A percentile compares a stretch with the other conserved stretches of the same genome.
These are phyloP conservation scores for Cephalopachus bancanus DNA, from an alignment of 2,797 vertebrate species.

Conservation along the genomic window DNA sequence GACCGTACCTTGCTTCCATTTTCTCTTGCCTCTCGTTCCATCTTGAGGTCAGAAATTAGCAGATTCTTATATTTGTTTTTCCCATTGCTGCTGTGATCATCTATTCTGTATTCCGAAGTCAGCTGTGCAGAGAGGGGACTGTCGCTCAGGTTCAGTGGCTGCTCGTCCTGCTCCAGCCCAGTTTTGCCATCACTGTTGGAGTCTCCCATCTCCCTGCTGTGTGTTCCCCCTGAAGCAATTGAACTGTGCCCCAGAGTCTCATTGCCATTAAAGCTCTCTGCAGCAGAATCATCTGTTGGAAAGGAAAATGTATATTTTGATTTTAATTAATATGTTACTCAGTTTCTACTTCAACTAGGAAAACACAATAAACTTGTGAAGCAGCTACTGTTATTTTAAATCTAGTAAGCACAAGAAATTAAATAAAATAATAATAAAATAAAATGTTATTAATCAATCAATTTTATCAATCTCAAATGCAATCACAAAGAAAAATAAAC, in stretches of 20 bases:
- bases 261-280: conserved; percentile 92
- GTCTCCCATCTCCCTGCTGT: conserved; percentile 91
- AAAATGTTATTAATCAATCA: background rate
- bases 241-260: conserved; percentile 91
- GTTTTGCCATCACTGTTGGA: conserved; percentile 91
- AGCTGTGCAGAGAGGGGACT: conserved; percentile 91
- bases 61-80: conserved; percentile 92
- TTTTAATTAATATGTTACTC: conserved; percentile 40
- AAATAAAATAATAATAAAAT: background rate
- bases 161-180: conserved; percentile 91
- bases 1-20: conserved; percentile 93
- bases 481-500: conserved; percentile 1
- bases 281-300: conserved; percentile 92
- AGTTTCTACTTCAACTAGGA: conserved; percentile 22
- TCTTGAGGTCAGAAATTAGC: conserved; percentile 91
- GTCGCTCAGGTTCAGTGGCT: conserved; percentile 93
- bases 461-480: background rate
- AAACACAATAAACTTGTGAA: background rate
- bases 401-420: background rate
- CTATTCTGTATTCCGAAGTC: conserved; percentile 91
- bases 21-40: conserved; percentile 91
- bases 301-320: conserved; percentile 53
- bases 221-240: conserved; percentile 89
- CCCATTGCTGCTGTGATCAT: conserved; percentile 91
- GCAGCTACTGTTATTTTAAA: background rate